Evolutionary conservation across 2,113 vertebrate genomes (phyloP).

Genomic region (Hiodon tergisus): DNA sequence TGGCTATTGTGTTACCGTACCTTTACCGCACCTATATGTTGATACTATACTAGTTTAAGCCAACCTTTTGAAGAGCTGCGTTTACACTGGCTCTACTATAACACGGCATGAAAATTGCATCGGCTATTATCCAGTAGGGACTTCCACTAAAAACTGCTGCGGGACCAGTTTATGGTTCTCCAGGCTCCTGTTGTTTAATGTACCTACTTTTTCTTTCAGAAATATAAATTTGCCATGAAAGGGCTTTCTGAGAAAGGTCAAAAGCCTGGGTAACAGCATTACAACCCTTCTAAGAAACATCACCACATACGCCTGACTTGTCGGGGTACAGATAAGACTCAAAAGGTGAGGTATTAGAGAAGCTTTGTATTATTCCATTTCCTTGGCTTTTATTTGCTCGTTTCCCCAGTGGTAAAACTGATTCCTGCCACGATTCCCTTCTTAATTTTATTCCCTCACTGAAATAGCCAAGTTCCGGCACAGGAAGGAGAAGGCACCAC

Average conservation of each 20-base stretch:
- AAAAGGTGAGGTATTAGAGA: constrained; percentile 97
- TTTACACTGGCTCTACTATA: no score
- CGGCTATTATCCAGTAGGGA: background rate
- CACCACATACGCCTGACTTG: constrained; percentile 31
- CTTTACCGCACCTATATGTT: no score
- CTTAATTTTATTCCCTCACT: constrained; percentile 88
- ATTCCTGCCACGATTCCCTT: constrained; percentile 97
- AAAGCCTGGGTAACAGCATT: constrained; percentile 76
- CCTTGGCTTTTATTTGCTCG: constrained; percentile 88
- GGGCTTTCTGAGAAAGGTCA: constrained; percentile 82
- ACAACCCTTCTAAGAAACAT: constrained; percentile 71
- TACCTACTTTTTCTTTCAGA: constrained; percentile 23
- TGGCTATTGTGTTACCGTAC: no score
- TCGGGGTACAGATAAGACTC: constrained; percentile 73
- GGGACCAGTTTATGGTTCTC: constrained; percentile 6
- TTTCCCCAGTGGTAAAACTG: constrained; percentile 90
- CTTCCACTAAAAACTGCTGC: background rate
- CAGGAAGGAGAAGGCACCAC: constrained; percentile 79
- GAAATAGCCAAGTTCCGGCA: constrained; percentile 82
- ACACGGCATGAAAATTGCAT: no score
- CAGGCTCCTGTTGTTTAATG: constrained; percentile 7
- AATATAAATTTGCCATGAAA: constrained; percentile 60
- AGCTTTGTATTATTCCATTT: constrained; percentile 99
- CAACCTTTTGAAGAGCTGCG: no score
- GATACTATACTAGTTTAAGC: no score